Evolutionary conservation across 2,888 invertebrate genomes (phyloP).

Genomic region (Anoncus sp.): DNA sequence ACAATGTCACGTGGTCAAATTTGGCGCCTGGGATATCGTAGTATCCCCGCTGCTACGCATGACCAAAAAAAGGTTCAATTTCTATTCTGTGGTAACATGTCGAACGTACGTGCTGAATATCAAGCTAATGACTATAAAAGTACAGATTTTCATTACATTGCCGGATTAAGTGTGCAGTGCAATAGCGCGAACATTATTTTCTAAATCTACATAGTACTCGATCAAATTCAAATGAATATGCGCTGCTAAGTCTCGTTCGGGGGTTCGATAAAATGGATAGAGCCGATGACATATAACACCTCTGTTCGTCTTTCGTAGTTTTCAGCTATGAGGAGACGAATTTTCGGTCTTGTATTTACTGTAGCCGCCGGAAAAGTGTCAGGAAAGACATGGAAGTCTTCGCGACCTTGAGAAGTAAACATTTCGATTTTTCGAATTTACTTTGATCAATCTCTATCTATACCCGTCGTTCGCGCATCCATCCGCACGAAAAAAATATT

Average conservation of each 20-base stretch:
- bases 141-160: no score
- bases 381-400: constrained; percentile 47
- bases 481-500: no score
- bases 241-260: constrained; percentile 42
- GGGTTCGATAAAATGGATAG: neutral
- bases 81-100: no score
- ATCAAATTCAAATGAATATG: constrained; percentile 7
- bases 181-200: neutral
- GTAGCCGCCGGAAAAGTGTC: constrained; percentile 43
- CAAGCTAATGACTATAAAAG: no score
- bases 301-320: neutral
- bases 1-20: no score
- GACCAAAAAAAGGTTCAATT: no score
- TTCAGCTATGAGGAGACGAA: neutral
- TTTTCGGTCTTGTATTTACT: constrained; percentile 8
- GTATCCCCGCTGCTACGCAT: no score
- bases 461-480: no score
- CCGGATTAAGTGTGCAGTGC: neutral
- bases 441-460: neutral
- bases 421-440: neutral
- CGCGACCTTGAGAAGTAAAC: constrained; percentile 21
- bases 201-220: constrained; percentile 7
- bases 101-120: no score
- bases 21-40: no score
- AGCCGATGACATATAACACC: no score